Evolutionary conservation across 1,140 invertebrate genomes (phyloP), one percentile per base, ranked within the genome.

Genomic region (Pachyrhynchus sulphureomaculatus): DNA sequence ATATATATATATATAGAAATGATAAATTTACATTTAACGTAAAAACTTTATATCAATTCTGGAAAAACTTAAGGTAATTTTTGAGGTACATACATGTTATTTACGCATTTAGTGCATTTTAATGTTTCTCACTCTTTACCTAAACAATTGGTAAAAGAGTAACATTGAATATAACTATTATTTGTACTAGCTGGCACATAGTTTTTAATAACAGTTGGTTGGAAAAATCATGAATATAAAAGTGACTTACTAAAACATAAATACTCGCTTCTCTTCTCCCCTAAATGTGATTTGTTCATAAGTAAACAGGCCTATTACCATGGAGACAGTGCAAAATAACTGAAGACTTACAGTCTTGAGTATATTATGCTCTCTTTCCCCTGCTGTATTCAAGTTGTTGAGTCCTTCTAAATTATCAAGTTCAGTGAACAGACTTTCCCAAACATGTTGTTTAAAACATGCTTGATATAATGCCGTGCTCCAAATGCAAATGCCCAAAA

Each of bases 401-500:
- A 17, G 2, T 0, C 32, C 37, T 17, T 61, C 58, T 13, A 61
- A 29, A 13, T 12, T 24, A 6, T 20, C 15, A 13, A 61, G 44
- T n/a, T 32, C 49, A 4, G 29, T 24, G 20, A 61, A 61, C 23
- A 61, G 20, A 17, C 41, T 6, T 34, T 54, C 26, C 58, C 58
- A 61, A 15, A 48, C 29, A 45, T 44, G 5, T 10, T 18, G 21
- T 36, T 61, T 61, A n/a, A 37, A 61, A 37, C 2, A 21, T 3
- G 49, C 15, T 33, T 61, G 58, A 39, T 61, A 61, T 5, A 54
- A 15, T n/a, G 58, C 58, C 4, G 44, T 54, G 9, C 3, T 29
- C 58, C 58, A 61, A 32, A 61, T 53, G 12, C 44, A 41, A 12
- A 54, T 26, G n/a, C 58, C 58, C 6, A 53, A 17, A 42, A 61